Evolutionary conservation across 1,140 invertebrate species (phyloP).

Genomic region (Bombus soroeensis): DNA sequence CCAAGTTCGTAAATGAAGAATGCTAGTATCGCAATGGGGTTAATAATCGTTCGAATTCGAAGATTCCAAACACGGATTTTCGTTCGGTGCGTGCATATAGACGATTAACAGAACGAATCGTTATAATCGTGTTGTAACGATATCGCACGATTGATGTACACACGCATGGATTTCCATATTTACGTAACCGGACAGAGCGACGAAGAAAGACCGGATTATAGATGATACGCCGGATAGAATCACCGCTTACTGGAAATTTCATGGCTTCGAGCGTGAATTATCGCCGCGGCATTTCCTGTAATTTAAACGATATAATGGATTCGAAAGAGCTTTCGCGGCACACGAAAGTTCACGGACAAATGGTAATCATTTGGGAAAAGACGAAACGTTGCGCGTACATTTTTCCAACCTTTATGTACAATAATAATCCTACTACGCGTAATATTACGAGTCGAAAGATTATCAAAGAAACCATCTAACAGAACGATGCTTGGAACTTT

Average conservation of each 20-base stretch:
- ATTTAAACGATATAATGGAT: background rate
- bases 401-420: fast-evolving
- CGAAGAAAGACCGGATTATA: background rate
- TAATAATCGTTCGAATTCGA: background rate
- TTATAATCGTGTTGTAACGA: background rate
- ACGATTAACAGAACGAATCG: background rate
- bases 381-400: too few species aligned
- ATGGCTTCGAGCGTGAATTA: background rate
- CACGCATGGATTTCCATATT: background rate
- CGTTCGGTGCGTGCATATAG: background rate
- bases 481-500: fast-evolving
- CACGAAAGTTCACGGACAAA: background rate
- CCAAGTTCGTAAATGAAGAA: too few species aligned
- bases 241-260: background rate
- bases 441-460: too few species aligned
- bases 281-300: background rate
- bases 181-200: background rate
- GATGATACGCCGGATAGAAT: background rate
- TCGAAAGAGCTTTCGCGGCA: background rate
- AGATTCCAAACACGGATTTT: background rate
- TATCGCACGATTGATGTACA: background rate
- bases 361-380: background rate
- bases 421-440: fast-evolving
- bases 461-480: too few species aligned
- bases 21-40: too few species aligned